Evolutionary conservation across 2,888 invertebrate species (phyloP).

Genomic region (Agrochola macilenta): DNA sequence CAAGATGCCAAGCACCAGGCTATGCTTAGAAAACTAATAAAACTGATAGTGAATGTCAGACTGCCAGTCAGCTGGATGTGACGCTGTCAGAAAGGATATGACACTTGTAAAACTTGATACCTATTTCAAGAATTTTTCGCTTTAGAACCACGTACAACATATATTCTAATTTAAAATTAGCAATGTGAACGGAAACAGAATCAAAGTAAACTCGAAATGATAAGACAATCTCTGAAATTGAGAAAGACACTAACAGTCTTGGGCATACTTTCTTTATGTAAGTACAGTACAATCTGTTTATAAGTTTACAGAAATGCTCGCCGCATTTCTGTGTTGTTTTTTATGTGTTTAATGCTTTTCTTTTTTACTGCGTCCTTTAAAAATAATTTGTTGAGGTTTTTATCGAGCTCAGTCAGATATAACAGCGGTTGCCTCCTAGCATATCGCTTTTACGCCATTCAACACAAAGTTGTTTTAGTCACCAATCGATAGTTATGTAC

Average conservation of each 20-base stretch:
- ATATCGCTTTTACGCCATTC: background rate
- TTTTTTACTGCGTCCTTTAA: constrained; percentile 7
- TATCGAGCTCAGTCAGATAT: constrained; percentile 18
- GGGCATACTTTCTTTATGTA: constrained; percentile 81
- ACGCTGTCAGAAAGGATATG: constrained; percentile 50
- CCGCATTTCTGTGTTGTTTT: constrained; percentile 58
- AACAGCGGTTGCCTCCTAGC: constrained; percentile 2
- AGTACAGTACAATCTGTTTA: constrained; percentile 72
- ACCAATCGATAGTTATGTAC: constrained; percentile 17
- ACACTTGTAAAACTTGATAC: constrained; percentile 24
- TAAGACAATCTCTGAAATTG: constrained; percentile 85
- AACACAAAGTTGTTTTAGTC: constrained; percentile 18
- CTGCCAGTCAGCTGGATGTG: constrained; percentile 61
- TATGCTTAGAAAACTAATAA: background rate
- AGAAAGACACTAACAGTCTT: constrained; percentile 84
- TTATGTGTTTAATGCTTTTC: constrained; percentile 27
- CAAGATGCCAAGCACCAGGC: background rate
- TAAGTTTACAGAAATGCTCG: constrained; percentile 53
- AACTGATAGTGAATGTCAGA: constrained; percentile 11
- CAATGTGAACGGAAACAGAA: constrained; percentile 79
- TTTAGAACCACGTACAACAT: constrained; percentile 48
- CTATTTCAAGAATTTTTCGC: constrained; percentile 42
- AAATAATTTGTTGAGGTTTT: constrained; percentile 14
- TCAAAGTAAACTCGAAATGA: constrained; percentile 81
- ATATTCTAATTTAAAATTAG: constrained; percentile 67